Percentiles rank a stretch among this genome's conserved stretches.
phyloP scores from a whole-genome alignment of 2,888 invertebrate genomes.

The Nipponacmea schrenckii region DNA sequence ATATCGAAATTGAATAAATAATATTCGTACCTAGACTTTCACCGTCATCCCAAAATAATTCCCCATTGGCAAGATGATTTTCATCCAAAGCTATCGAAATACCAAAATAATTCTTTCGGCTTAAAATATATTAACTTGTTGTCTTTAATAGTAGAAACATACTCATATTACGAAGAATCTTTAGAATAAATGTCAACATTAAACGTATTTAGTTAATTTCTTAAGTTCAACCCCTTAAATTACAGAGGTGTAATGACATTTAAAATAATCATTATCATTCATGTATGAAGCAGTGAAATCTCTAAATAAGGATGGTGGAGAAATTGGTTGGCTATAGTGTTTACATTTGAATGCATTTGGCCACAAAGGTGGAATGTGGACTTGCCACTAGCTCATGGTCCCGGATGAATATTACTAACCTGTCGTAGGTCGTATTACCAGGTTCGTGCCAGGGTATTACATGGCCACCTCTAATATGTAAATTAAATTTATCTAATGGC shows the following conservation, averaged over 20 bases:
- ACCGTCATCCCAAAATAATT: slow-evolving; percentile 52
- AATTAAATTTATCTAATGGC: slow-evolving; percentile 56
- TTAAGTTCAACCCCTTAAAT: too few relatives aligned
- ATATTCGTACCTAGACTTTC: slow-evolving; percentile 35
- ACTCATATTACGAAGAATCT: not conserved
- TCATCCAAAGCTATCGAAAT: slow-evolving; percentile 38
- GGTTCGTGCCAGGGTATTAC: slow-evolving; percentile 60
- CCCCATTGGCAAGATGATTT: slow-evolving; percentile 32
- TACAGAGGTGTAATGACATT: too few relatives aligned
- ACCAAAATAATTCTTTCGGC: slow-evolving; percentile 35
- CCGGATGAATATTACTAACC: slow-evolving; percentile 29
- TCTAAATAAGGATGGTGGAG: too few relatives aligned
- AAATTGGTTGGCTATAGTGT: too few relatives aligned
- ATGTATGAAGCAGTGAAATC: too few relatives aligned
- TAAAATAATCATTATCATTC: too few relatives aligned
- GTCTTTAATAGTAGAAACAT: not conserved
- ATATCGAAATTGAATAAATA: not conserved
- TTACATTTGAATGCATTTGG: too few relatives aligned
- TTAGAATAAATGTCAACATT: not conserved
- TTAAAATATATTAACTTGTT: slow-evolving; percentile 7
- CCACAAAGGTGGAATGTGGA: too few relatives aligned
- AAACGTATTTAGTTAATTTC: not conserved
- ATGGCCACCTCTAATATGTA: slow-evolving; percentile 58
- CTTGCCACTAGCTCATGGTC: too few relatives aligned
- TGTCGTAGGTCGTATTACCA: slow-evolving; percentile 44